Percentiles rank a stretch among this genome's conserved stretches.
Conservation (phyloP, 1,140 invertebrate genomes). For the Carposina sasakii region DNA sequence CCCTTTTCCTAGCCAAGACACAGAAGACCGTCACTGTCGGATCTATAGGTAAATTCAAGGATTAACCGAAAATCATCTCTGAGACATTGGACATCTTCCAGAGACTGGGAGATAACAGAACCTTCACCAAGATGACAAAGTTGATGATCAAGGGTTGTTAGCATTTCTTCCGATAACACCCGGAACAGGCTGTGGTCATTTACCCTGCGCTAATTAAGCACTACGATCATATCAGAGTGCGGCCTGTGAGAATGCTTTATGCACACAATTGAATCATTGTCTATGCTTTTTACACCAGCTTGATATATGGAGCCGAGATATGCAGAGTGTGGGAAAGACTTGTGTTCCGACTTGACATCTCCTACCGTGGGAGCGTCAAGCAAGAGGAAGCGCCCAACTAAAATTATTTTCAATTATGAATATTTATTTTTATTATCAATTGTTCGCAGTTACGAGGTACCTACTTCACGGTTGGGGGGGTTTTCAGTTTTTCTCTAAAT, state of each 20-base stretch:
- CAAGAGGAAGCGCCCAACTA: slow-evolving; percentile 21
- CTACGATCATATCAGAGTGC: slow-evolving; percentile 55
- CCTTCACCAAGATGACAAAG: too few relatives aligned
- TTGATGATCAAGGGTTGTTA: not conserved
- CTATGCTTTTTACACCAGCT: slow-evolving; percentile 59
- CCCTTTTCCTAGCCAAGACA: too few relatives aligned
- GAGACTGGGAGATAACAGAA: too few relatives aligned
- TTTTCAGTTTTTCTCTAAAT: too few relatives aligned
- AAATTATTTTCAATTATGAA: slow-evolving; percentile 31
- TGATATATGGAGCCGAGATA: slow-evolving; percentile 68
- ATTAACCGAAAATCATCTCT: too few relatives aligned
- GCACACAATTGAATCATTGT: slow-evolving; percentile 70
- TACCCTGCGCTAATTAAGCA: slow-evolving; percentile 64
- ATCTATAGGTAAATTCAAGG: too few relatives aligned
- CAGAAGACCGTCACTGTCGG: too few relatives aligned
- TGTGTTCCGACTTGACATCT: slow-evolving; percentile 65
- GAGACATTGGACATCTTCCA: too few relatives aligned
- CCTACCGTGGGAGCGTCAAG: slow-evolving; percentile 51
- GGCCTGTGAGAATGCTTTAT: slow-evolving; percentile 65
- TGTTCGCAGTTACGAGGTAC: too few relatives aligned
- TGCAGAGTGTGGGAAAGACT: slow-evolving; percentile 68
- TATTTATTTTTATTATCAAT: slow-evolving; percentile 26
- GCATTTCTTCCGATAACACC: slow-evolving; percentile 9
- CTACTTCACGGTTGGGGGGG: too few relatives aligned
- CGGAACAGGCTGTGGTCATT: slow-evolving; percentile 53